Evolutionary conservation across 2,797 vertebrate species (phyloP).

Genomic region (Lacerta agilis): DNA sequence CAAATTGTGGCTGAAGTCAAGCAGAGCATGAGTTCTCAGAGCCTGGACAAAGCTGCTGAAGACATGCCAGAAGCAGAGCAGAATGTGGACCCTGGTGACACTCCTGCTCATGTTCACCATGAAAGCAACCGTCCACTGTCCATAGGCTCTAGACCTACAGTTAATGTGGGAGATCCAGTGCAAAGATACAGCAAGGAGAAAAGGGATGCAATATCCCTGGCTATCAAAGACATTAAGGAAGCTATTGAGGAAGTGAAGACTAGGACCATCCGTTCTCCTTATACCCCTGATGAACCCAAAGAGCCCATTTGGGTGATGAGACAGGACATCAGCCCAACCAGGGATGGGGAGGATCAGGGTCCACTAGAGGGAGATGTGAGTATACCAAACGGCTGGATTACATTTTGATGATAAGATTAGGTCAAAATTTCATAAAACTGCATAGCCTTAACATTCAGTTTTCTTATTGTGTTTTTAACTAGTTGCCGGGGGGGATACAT

Average conservation of each 20-base stretch:
- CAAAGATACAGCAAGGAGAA: slow-evolving; percentile 89
- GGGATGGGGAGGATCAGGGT: slow-evolving; percentile 87
- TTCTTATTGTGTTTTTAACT: slow-evolving; percentile 21
- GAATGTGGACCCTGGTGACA: slow-evolving; percentile 71
- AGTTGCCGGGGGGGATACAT: too few relatives aligned
- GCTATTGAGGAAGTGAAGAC: slow-evolving; percentile 98
- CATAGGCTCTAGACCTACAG: slow-evolving; percentile 56
- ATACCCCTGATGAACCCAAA: slow-evolving; percentile 96
- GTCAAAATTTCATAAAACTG: slow-evolving; percentile 30
- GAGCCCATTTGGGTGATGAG: slow-evolving; percentile 99
- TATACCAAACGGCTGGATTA: slow-evolving; percentile 59
- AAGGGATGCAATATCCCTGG: slow-evolving; percentile 93
- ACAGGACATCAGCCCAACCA: slow-evolving; percentile 92
- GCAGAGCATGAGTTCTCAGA: slow-evolving; percentile 89
- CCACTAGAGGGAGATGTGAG: slow-evolving; percentile 90
- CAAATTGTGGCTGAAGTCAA: slow-evolving; percentile 87
- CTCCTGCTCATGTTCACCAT: slow-evolving; percentile 58
- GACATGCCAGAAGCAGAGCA: slow-evolving; percentile 84
- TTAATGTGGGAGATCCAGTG: slow-evolving; percentile 60
- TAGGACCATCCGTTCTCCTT: slow-evolving; percentile 93
- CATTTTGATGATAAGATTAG: not conserved
- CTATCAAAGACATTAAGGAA: slow-evolving; percentile 97
- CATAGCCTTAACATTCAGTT: slow-evolving; percentile 37
- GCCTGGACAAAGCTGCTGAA: slow-evolving; percentile 82
- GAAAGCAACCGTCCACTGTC: slow-evolving; percentile 71